phyloP scores from a whole-genome alignment of 1,140 invertebrate genomes.

The Drosophila chauvacae region DNA sequence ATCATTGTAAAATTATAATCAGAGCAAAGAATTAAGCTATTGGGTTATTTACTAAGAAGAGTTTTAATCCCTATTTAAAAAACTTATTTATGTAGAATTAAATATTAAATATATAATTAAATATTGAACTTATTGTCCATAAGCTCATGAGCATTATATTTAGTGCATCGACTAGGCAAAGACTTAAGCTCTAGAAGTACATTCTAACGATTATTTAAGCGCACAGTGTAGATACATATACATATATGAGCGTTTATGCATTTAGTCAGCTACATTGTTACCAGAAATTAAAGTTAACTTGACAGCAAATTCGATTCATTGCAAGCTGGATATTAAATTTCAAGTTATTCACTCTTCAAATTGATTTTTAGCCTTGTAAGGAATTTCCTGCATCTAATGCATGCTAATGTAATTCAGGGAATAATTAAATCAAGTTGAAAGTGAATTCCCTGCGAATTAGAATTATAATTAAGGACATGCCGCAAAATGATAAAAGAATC shows the following conservation, averaged over 20 bases:
- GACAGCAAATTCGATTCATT: constrained; percentile 3
- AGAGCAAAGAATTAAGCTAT: background rate
- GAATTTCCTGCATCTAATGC: constrained; percentile 5
- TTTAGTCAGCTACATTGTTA: background rate
- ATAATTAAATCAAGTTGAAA: constrained; percentile 39
- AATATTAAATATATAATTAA: too few species aligned
- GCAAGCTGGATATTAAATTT: background rate
- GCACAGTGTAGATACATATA: background rate
- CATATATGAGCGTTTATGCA: background rate
- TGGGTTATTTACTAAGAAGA: background rate
- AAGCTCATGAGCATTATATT: too few species aligned
- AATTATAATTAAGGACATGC: constrained; percentile 58
- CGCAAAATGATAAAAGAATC: constrained; percentile 32
- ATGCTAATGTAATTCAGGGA: background rate
- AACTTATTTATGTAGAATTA: background rate
- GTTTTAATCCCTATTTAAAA: background rate
- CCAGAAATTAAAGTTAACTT: constrained; percentile 3
- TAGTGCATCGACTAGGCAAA: background rate
- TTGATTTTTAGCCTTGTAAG: background rate
- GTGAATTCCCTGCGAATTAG: constrained; percentile 19
- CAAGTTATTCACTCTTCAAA: constrained; percentile 5
- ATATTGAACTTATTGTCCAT: background rate
- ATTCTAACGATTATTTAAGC: background rate
- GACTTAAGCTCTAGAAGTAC: background rate
- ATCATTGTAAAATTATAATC: background rate